Evolutionary conservation across 2,113 vertebrate genomes (phyloP).

Genomic region (Nestor notabilis): DNA sequence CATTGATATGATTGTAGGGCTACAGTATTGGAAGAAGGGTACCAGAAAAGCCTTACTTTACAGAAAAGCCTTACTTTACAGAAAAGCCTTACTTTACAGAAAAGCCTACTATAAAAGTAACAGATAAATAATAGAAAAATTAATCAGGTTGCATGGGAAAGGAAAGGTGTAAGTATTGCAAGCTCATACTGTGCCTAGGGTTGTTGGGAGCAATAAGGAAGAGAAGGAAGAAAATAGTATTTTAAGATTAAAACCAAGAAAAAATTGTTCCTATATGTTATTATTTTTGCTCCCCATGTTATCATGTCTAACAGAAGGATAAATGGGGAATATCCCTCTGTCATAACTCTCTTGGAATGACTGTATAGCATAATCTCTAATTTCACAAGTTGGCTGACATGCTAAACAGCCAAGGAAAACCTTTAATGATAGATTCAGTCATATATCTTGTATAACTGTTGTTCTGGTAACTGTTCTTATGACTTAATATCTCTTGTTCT

Average conservation of each 20-base stretch:
- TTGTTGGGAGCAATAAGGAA: not conserved
- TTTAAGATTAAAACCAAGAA: not conserved
- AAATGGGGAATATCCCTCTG: not conserved
- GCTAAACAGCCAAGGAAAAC: not conserved
- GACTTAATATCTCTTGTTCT: not conserved
- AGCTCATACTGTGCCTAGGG: not conserved
- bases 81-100: not conserved
- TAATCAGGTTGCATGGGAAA: not conserved
- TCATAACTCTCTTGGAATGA: not conserved
- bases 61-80: not conserved
- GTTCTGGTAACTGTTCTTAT: not conserved
- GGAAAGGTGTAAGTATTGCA: not conserved
- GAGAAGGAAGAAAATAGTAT: not conserved
- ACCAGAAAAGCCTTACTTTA: not conserved
- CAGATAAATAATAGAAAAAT: not conserved
- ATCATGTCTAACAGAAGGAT: not conserved
- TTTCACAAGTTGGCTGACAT: not conserved
- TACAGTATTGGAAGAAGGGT: not conserved
- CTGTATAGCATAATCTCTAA: not conserved
- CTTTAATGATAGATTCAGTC: not conserved
- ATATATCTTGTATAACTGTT: not conserved
- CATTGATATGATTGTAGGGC: not conserved
- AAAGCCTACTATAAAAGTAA: too few species aligned
- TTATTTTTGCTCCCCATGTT: not conserved
- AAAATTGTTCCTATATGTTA: not conserved